phyloP scores from a whole-genome alignment of 2,888 invertebrate species.

The Sialis fuliginosa region DNA sequence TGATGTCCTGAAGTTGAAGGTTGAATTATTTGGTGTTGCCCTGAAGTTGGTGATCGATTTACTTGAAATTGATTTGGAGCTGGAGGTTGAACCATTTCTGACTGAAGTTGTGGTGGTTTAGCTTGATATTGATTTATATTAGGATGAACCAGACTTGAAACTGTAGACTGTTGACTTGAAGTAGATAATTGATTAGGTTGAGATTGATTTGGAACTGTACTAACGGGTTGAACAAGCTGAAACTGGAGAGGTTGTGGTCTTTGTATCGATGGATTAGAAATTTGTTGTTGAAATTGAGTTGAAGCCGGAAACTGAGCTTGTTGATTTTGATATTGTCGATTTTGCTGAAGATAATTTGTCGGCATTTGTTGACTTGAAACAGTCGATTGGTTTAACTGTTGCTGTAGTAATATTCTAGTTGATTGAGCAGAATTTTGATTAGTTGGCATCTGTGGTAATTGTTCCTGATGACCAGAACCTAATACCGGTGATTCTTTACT shows the following conservation, averaged over 20 bases:
- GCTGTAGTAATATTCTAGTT: no score
- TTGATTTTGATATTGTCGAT: not conserved
- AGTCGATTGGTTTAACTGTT: no score
- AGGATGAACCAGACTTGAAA: not conserved
- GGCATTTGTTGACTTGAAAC: no score
- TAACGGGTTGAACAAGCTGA: no score
- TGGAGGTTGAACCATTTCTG: not conserved
- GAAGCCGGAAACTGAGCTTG: not conserved
- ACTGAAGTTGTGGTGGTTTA: not conserved
- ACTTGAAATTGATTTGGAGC: not conserved
- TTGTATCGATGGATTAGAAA: not conserved
- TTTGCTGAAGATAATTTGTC: no score
- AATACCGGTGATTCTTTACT: no score
- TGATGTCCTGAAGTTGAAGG: not conserved
- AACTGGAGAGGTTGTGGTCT: not conserved
- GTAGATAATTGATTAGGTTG: not conserved
- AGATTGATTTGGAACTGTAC: not conserved
- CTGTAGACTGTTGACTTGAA: not conserved
- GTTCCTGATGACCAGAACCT: no score
- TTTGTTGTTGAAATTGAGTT: not conserved
- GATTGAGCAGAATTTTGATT: no score
- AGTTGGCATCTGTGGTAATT: no score
- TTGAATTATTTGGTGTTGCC: not conserved
- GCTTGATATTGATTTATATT: not conserved
- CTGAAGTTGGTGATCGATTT: not conserved